phyloP scores from a whole-genome alignment of 2,888 invertebrate species.

The Sphaerophoria rueppellii region DNA sequence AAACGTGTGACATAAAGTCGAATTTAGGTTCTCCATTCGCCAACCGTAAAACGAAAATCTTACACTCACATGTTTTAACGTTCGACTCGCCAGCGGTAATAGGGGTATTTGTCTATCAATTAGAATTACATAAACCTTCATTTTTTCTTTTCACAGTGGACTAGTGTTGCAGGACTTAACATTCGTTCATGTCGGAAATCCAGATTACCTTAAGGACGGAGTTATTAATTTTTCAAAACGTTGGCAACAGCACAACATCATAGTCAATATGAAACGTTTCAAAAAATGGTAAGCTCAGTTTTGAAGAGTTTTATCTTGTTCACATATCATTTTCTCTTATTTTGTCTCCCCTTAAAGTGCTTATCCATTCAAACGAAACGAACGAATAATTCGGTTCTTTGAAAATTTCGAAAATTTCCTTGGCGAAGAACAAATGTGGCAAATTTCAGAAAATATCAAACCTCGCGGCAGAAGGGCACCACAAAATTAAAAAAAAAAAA shows the following conservation, averaged over 20 bases:
- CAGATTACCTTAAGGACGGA: slow-evolving; percentile 92
- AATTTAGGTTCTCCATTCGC: too few species aligned
- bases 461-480: slow-evolving; percentile 84
- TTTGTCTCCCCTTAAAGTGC: slow-evolving; percentile 84
- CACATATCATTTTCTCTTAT: slow-evolving; percentile 75
- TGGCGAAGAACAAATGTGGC: slow-evolving; percentile 99
- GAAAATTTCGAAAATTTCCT: slow-evolving; percentile 98
- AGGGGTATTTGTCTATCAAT: too few species aligned
- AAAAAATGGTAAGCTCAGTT: slow-evolving; percentile 90
- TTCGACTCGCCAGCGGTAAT: too few species aligned
- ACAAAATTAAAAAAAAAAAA: slow-evolving; percentile 76
- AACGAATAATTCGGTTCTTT: slow-evolving; percentile 96
- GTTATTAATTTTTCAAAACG: slow-evolving; percentile 97
- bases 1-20: too few species aligned
- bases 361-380: slow-evolving; percentile 96
- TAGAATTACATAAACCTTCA: too few species aligned
- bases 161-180: slow-evolving; percentile 99
- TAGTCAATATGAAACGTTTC: slow-evolving; percentile 99
- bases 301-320: background rate
- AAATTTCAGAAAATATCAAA: slow-evolving; percentile 97
- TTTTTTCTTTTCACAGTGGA: slow-evolving; percentile 86
- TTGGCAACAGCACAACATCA: slow-evolving; percentile 99
- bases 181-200: slow-evolving; percentile 99
- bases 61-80: too few species aligned
- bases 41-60: too few species aligned